Base-by-base conservation (phyloP, 2,797 vertebrate genomes). In the Pelobates cultripes region DNA sequence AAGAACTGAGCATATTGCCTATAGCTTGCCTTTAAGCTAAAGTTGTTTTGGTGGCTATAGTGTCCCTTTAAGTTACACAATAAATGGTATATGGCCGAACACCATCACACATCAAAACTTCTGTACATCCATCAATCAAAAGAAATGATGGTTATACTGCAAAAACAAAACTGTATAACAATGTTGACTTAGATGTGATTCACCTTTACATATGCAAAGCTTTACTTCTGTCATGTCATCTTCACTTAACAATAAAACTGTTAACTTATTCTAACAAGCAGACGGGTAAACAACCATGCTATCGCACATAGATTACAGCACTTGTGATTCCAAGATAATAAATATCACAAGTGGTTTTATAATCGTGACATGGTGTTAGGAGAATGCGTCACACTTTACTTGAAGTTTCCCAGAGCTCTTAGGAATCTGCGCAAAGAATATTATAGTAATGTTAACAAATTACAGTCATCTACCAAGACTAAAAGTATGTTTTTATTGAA, bases 371-470 rank as follows among this genome's bases (percentile, higher is more conserved):
- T 71, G 57, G 53, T 64, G 66, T 70, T 70, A 64, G 8, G n/a
- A 68, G 69, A 82, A 82, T 71, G 80, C 74, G 69, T 82, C 74
- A 77, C 69, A 55, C 44, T 69, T 43, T 72, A 72, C 63, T 55
- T 82, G 80, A 77, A 43, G 42, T 67, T 82, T 82, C 68, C 74
- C 80, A 82, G 80, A 77, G 28, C 45, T 68, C 45, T 53, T 43
- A 7, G 45, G 64, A 12, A 70, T 70, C 57, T 55, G 45, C 53
- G 60, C 69, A 72, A 67, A 44, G 47, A 14, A 55, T 57, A 77
- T 28, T 41, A 40, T 9, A 72, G 74, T 47, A 72, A 71, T 55
- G 45, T 66, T 77, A 71, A 82, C 80, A 77, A 77, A 81, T 55
- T 67, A 43, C 45, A 82, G 80, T 41, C 60, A 64, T 45, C 74